Evolutionary conservation across 2,797 vertebrate genomes (phyloP), one percentile per base, ranked within the genome.

Genomic region (Mergus octosetaceus): DNA sequence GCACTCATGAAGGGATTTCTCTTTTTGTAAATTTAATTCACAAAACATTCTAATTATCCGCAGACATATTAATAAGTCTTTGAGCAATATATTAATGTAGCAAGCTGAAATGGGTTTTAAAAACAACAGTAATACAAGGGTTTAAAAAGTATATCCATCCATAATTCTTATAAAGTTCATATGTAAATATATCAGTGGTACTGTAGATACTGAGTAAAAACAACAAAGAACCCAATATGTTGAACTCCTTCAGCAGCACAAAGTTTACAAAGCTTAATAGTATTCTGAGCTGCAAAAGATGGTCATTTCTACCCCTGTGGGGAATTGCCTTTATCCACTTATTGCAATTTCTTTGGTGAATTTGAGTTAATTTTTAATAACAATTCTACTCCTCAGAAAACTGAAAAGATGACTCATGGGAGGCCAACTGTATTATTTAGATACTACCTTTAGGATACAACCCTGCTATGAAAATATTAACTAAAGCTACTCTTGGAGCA

Each of bases 1-100:
- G 82, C 69, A 75, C 79, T 83, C 66, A 65, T 22, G 7, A 94
- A 96, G 89, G 86, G 43, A 81, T 79, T 96, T 84, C 64, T 72
- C n/a, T 82, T 81, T 68, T 72, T 74, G 64, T 49, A 80, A 90
- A 82, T 93, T 94, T 71, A 85, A 92, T 91, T 94, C 77, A 77
- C 54, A 90, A 96, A 91, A 91, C 74, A 30, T 64, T 61, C 56
- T 87, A 80, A 90, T 96, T 93, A 81, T 85, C 60, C 81, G 69
- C 83, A 90, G 85, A 89, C 57, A 66, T 74, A 71, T 39, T 65
- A 96, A 85, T 65, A 85, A 80, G 68, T 90, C 77, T 61, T 90
- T 86, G 57, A 97, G 77, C 80, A 90, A 83, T 14, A 20, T 39
- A 89, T 51, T 80, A 58, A 58, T 15, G 36, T 51, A 81, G 61